A percentile compares a stretch with the other conserved stretches of the same genome.
phyloP scores from a whole-genome alignment of 1,140 invertebrate genomes.

The Homarus americanus region DNA sequence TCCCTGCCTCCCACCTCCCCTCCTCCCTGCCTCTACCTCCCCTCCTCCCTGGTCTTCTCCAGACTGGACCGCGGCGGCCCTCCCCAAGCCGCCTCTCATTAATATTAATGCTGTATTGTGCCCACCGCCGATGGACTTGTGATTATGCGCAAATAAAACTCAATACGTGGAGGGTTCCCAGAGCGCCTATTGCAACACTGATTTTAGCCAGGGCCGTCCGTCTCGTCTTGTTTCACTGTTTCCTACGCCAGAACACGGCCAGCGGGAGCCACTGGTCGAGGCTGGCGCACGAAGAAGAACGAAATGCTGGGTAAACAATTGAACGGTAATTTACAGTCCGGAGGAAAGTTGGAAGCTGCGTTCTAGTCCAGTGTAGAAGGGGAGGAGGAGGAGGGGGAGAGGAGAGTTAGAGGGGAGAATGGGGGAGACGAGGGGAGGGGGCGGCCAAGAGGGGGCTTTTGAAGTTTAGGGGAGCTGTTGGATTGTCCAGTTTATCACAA shows the following conservation, averaged over 20 bases:
- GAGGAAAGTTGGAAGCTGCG: slow-evolving; percentile 70
- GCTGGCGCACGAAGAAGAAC: slow-evolving; percentile 55
- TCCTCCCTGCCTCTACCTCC: slow-evolving; percentile 21
- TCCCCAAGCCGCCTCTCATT: slow-evolving; percentile 70
- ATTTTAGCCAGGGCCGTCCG: slow-evolving; percentile 48
- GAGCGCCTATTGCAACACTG: slow-evolving; percentile 70
- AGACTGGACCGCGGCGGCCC: slow-evolving; percentile 49
- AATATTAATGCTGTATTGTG: slow-evolving; percentile 72
- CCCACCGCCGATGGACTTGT: slow-evolving; percentile 71
- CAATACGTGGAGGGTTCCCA: slow-evolving; percentile 68
- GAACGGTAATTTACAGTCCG: slow-evolving; percentile 69
- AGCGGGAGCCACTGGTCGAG: slow-evolving; percentile 7
- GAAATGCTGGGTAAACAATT: slow-evolving; percentile 69
- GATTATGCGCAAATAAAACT: slow-evolving; percentile 72
- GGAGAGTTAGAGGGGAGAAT: slow-evolving; percentile 42
- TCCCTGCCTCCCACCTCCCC: slow-evolving; percentile 13
- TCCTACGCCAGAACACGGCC: slow-evolving; percentile 32
- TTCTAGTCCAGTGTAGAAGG: slow-evolving; percentile 71
- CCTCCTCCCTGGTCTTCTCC: slow-evolving; percentile 55
- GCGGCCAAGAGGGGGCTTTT: slow-evolving; percentile 67
- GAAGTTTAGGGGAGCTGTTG: slow-evolving; percentile 72
- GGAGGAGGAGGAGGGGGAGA: slow-evolving; percentile 45
- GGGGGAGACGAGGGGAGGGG: slow-evolving; percentile 3
- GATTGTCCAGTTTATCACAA: slow-evolving; percentile 73
- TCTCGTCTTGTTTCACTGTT: slow-evolving; percentile 49